Percentiles rank a stretch among this genome's conserved stretches.
Evolutionary conservation across 2,888 invertebrate species (phyloP).

Genomic region (Ochropacha duplaris): DNA sequence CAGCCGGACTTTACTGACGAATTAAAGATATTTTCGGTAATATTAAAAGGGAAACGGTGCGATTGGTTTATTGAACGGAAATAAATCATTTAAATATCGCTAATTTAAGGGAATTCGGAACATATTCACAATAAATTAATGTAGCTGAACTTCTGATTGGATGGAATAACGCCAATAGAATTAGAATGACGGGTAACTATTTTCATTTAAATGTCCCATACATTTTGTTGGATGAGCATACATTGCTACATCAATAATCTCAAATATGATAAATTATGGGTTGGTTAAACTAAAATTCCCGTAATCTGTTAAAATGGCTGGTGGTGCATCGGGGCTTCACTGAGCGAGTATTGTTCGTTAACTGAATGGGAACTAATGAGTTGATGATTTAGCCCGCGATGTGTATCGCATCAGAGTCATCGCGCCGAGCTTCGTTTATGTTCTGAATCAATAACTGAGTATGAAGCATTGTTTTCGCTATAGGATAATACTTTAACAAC

Average conservation of each 20-base stretch:
- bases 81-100: not conserved
- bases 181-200: not conserved
- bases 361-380: conserved; percentile 75
- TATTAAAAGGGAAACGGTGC: conserved; percentile 21
- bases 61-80: conserved; percentile 9
- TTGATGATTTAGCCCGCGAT: conserved; percentile 65
- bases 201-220: not conserved
- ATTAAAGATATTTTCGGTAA: conserved; percentile 48
- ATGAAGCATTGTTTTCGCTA: conserved; percentile 16
- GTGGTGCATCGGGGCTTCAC: conserved; percentile 48
- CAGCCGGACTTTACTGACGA: conserved; percentile 61
- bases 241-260: not conserved
- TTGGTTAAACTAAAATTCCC: conserved; percentile 46
- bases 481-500: not conserved
- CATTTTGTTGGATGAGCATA: not conserved
- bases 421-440: conserved; percentile 48
- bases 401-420: conserved; percentile 59
- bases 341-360: conserved; percentile 62
- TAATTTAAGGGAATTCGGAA: not conserved
- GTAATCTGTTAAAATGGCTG: conserved; percentile 52
- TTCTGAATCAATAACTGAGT: conserved; percentile 61
- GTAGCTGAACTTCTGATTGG: not conserved
- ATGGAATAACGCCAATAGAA: not conserved
- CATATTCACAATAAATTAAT: not conserved
- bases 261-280: conserved; percentile 9